A percentile compares a stretch with the other conserved stretches of the same genome.
phyloP scores from a whole-genome alignment of 2,113 vertebrate species.

The Gambusia holbrooki region DNA sequence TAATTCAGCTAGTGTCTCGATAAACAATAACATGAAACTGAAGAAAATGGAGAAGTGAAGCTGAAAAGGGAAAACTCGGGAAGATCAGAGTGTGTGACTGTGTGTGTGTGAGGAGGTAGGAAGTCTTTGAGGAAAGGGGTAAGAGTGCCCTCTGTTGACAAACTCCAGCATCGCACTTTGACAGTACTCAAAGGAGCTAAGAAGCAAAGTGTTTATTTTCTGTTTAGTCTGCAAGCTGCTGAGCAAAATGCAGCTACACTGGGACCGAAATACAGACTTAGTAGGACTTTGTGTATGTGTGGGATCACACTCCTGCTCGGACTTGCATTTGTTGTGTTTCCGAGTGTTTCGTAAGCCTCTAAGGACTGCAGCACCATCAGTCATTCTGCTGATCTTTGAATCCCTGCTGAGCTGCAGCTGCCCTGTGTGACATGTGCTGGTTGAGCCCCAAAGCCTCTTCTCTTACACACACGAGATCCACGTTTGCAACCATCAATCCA shows the following conservation, averaged over 20 bases:
- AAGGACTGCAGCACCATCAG: constrained; percentile 22
- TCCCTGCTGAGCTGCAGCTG: constrained; percentile 75
- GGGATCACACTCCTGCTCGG: background rate
- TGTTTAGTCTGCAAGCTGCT: constrained; percentile 39
- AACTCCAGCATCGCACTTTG: constrained; percentile 9
- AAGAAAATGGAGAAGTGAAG: constrained; percentile 42
- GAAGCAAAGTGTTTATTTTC: constrained; percentile 22
- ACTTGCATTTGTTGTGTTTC: background rate
- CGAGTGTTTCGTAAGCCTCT: background rate
- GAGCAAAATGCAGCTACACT: background rate
- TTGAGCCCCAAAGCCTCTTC: constrained; percentile 66
- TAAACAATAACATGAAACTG: constrained; percentile 26
- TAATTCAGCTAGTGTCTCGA: constrained; percentile 2
- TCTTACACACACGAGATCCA: too few species aligned
- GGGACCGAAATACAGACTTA: background rate
- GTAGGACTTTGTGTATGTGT: background rate
- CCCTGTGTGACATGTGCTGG: constrained; percentile 68
- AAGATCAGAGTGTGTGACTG: constrained; percentile 12
- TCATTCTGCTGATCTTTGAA: constrained; percentile 53
- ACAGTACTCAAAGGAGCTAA: background rate
- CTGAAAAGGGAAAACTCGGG: constrained; percentile 12
- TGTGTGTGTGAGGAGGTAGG: constrained; percentile 6
- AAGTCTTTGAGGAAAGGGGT: constrained; percentile 35
- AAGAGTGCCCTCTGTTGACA: constrained; percentile 72
- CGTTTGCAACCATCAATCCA: background rate